phyloP scores from a whole-genome alignment of 1,140 invertebrate species.

The Agraylea sexmaculata region DNA sequence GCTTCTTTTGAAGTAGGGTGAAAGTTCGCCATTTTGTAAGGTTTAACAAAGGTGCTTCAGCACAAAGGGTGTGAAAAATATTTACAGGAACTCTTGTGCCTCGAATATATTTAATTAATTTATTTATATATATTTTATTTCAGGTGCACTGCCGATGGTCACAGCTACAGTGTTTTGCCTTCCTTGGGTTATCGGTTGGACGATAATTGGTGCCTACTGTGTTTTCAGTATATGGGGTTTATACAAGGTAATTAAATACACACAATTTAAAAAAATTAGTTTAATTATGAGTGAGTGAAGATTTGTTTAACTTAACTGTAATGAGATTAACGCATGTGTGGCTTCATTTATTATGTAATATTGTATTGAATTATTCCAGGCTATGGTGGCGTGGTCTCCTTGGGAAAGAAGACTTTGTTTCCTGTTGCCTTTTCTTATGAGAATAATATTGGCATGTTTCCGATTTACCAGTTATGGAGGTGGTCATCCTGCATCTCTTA shows the following conservation, averaged over 20 bases:
- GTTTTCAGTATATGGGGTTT: conserved; percentile 64
- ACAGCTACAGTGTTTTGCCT: conserved; percentile 68
- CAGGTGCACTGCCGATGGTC: conserved; percentile 76
- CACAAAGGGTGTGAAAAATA: no score
- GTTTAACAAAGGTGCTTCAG: no score
- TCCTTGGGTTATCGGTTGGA: conserved; percentile 49
- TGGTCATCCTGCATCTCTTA: conserved; percentile 64
- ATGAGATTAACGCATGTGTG: no score
- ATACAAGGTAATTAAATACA: conserved; percentile 50
- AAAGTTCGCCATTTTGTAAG: no score
- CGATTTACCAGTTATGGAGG: conserved; percentile 61
- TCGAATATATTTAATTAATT: conserved; percentile 8
- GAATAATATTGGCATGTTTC: conserved; percentile 57
- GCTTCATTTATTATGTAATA: not conserved
- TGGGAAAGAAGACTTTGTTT: conserved; percentile 80
- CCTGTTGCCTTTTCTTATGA: conserved; percentile 68
- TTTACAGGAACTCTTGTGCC: no score
- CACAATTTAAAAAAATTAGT: conserved; percentile 1
- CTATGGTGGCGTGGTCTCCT: conserved; percentile 68
- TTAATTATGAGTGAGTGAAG: conserved; percentile 1
- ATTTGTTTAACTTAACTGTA: no score
- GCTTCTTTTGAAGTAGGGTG: no score
- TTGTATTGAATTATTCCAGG: conserved; percentile 37
- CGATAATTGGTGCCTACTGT: conserved; percentile 58
- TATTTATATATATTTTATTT: conserved; percentile 26